These are phyloP conservation scores for Coptodon bakossiorum DNA, from an alignment of 2,113 vertebrate genomes.

Conservation along the genomic window DNA sequence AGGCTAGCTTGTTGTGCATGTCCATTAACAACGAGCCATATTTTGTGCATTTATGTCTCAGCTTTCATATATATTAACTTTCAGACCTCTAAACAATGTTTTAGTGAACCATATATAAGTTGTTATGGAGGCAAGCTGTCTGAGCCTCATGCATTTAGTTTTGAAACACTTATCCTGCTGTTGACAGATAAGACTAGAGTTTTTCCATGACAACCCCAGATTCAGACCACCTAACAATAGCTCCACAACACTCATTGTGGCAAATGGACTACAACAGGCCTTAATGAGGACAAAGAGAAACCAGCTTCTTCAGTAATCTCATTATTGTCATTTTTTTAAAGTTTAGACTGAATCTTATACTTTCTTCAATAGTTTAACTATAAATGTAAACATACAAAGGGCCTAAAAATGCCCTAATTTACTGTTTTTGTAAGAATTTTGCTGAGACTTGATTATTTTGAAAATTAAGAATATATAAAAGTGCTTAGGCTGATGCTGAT, in stretches of 20 bases:
- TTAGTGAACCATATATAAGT: not conserved
- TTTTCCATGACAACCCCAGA: slow-evolving; percentile 50
- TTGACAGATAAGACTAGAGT: slow-evolving; percentile 49
- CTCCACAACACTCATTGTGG: slow-evolving; percentile 1
- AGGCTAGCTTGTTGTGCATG: not conserved
- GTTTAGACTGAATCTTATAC: not conserved
- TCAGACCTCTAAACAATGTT: not conserved
- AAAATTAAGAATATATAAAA: not conserved
- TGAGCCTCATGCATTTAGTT: slow-evolving; percentile 32
- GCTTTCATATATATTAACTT: not conserved
- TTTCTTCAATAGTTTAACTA: not conserved
- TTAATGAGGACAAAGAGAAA: slow-evolving; percentile 27
- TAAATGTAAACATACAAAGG: not conserved
- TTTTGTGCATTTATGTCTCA: not conserved
- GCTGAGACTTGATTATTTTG: not conserved
- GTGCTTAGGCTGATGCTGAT: not conserved
- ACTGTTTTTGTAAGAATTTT: not conserved
- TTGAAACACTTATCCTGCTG: slow-evolving; percentile 52
- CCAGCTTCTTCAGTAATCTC: slow-evolving; percentile 13
- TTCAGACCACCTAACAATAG: slow-evolving; percentile 40
- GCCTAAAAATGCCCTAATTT: not conserved
- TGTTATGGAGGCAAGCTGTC: slow-evolving; percentile 24
- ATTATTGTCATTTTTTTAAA: not conserved
- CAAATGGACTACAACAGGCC: slow-evolving; percentile 12
- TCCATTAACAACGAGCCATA: not conserved